Evolutionary conservation across 2,888 invertebrate species (phyloP), one percentile per base, ranked within the genome.

Genomic region (Drosophila paucipuncta): DNA sequence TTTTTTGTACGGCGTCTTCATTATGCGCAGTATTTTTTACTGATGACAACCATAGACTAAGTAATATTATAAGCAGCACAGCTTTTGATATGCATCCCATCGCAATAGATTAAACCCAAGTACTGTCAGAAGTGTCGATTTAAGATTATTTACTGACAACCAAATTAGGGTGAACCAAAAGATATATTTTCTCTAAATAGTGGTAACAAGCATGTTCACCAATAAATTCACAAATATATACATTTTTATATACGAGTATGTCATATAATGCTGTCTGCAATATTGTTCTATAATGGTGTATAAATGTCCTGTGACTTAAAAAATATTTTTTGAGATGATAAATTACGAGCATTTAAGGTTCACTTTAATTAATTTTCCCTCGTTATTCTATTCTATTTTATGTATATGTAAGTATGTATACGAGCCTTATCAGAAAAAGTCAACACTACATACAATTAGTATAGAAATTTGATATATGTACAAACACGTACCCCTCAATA

Each of bases 51-150:
- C 52, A 31, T 30, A 57, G 30, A 35, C 37, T 55, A 31, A 80
- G 18, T 37, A 79, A 28, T 55, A 68, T 54, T 57, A 80, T 18
- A 28, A 65, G 30, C 52, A 70, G 64, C 64, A 62, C 49, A 68
- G 60, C 50, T 57, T 69, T 63, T 62, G 55, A 52, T 60, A 49
- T 54, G 55, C 77, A 68, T 60, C 69, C 65, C 80, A 80, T 77
- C 65, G 67, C 60, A 68, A 61, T 74, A 54, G 77, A 68, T 68
- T 74, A 71, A 71, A 33, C 31, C 30, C 65, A 71, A 70, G 70
- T 60, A 80, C 74, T 77, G 68, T 58, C 50, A 10, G 65, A 63
- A 60, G 54, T 60, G 55, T 74, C 58, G 22, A 35, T 67, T 55
- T 49, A n/a, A 7, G 41, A 54, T 47, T 39, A 37, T 52, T 66